phyloP scores from a whole-genome alignment of 2,113 vertebrate genomes.

The Phalacrocorax pelagicus region DNA sequence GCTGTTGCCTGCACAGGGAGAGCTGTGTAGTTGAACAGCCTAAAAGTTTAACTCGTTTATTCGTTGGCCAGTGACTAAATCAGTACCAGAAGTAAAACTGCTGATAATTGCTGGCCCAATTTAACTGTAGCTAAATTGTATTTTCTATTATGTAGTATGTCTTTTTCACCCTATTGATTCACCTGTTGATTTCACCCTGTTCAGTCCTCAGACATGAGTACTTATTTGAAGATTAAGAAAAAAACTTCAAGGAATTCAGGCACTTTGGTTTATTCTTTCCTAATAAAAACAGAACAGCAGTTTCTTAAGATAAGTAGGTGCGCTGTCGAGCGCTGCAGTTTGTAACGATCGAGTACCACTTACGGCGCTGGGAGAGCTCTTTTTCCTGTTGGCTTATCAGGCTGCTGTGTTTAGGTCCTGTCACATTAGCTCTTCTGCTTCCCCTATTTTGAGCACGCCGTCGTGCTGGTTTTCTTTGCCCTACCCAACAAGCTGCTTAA shows the following conservation, averaged over 20 bases:
- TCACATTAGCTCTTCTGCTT: neutral
- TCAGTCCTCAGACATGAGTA: neutral
- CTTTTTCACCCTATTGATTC: neutral
- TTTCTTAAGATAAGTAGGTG: neutral
- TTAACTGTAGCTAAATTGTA: neutral
- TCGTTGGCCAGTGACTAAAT: no score
- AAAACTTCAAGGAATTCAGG: neutral
- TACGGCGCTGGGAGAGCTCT: neutral
- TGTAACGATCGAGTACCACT: neutral
- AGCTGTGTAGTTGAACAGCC: fast-evolving
- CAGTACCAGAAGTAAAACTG: neutral
- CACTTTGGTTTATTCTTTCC: neutral
- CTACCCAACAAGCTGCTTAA: neutral
- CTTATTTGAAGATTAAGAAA: neutral
- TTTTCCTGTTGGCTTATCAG: neutral
- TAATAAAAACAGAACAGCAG: neutral
- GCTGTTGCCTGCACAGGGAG: neutral
- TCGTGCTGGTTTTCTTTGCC: neutral
- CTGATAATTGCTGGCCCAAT: neutral
- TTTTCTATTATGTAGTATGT: neutral
- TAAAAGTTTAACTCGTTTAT: neutral
- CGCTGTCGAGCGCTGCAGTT: neutral
- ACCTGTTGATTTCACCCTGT: neutral
- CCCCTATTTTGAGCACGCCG: neutral
- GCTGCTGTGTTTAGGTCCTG: neutral